Conservation (phyloP, 2,888 invertebrate species). For the Dusona sp. region DNA sequence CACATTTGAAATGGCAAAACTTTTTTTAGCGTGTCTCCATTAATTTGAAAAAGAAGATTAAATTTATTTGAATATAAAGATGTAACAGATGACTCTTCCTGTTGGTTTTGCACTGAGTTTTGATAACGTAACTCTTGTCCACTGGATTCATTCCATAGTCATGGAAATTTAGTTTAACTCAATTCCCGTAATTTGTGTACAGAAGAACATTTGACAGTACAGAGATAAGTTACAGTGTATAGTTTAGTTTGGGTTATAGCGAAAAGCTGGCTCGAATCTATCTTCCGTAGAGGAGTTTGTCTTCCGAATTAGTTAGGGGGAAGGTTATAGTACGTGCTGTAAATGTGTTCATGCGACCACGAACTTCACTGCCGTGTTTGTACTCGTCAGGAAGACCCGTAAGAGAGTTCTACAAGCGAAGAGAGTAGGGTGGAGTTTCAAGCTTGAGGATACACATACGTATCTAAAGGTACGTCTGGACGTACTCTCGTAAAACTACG, state of each 20-base stretch:
- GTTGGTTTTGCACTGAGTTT: neutral
- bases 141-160: conserved; percentile 10
- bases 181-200: conserved; percentile 30
- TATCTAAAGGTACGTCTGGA: neutral
- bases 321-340: neutral
- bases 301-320: conserved; percentile 45
- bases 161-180: conserved; percentile 8
- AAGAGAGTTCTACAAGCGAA: conserved; percentile 21
- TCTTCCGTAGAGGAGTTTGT: conserved; percentile 54
- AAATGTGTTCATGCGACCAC: conserved; percentile 32
- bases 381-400: conserved; percentile 30
- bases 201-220: conserved; percentile 1
- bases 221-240: conserved; percentile 3
- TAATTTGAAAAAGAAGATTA: neutral
- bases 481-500: conserved; percentile 11
- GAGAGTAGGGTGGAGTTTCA: conserved; percentile 27
- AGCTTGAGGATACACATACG: conserved; percentile 32
- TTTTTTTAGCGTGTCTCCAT: neutral
- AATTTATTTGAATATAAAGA: neutral
- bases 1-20: neutral
- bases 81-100: neutral
- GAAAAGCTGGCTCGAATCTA: conserved; percentile 15
- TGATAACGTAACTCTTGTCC: neutral
- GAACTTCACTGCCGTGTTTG: conserved; percentile 41
- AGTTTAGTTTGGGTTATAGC: conserved; percentile 32